phyloP scores from a whole-genome alignment of 2,888 invertebrate species.

The Autographa gamma region DNA sequence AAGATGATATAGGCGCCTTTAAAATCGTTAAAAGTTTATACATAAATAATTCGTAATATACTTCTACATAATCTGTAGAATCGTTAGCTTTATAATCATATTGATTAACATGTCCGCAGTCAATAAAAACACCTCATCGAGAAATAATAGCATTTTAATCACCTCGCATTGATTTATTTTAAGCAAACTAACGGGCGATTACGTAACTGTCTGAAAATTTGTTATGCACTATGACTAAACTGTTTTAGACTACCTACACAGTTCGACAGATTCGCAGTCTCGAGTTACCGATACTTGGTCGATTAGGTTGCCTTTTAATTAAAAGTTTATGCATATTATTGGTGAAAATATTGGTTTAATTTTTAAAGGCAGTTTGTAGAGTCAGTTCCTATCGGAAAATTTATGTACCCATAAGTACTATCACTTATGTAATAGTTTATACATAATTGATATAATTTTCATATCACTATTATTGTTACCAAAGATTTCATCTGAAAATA shows the following conservation, averaged over 20 bases:
- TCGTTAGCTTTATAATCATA: conserved; percentile 3
- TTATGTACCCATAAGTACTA: too few species aligned
- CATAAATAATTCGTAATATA: not conserved
- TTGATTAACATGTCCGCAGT: conserved; percentile 5
- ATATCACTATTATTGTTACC: too few species aligned
- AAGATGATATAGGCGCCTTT: not conserved
- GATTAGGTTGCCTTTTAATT: too few species aligned
- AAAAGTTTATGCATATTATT: too few species aligned
- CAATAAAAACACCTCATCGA: conserved; percentile 16
- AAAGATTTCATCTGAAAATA: too few species aligned
- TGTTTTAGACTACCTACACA: conserved; percentile 29
- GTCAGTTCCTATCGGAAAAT: too few species aligned
- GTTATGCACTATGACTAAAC: conserved; percentile 52
- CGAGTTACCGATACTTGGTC: too few species aligned
- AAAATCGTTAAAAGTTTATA: not conserved
- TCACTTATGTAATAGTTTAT: too few species aligned
- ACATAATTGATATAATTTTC: too few species aligned
- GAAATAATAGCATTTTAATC: conserved; percentile 33
- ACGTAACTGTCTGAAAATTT: conserved; percentile 68
- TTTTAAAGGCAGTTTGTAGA: too few species aligned
- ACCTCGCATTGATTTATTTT: conserved; percentile 46
- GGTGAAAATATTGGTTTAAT: too few species aligned
- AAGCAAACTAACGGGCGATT: conserved; percentile 47
- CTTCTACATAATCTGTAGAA: not conserved
- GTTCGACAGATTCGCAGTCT: not conserved